Percentiles rank a stretch among this genome's conserved stretches.
phyloP scores from a whole-genome alignment of 1,140 invertebrate species.

The Cephus cinctus region DNA sequence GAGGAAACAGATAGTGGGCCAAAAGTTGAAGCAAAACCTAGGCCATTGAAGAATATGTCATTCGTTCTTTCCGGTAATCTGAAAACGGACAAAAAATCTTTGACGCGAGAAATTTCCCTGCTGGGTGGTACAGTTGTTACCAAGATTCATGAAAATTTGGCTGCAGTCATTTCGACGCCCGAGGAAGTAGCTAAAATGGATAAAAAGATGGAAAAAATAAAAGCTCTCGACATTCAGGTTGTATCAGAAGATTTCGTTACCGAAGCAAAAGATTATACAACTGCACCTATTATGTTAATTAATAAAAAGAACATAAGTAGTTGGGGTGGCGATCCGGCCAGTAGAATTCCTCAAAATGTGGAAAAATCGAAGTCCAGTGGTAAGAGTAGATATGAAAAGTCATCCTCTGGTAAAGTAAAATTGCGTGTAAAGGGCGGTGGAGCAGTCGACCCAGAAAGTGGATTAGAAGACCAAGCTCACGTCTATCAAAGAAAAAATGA shows the following conservation, averaged over 20 bases:
- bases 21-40: slow-evolving; percentile 59
- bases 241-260: slow-evolving; percentile 78
- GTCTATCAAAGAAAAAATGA: slow-evolving; percentile 66
- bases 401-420: slow-evolving; percentile 66
- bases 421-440: slow-evolving; percentile 83
- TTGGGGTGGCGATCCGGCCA: slow-evolving; percentile 76
- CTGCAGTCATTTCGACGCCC: slow-evolving; percentile 75
- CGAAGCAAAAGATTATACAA: slow-evolving; percentile 59
- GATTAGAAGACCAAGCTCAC: slow-evolving; percentile 76
- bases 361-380: slow-evolving; percentile 61
- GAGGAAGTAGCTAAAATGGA: slow-evolving; percentile 70
- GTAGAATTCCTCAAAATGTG: slow-evolving; percentile 60
- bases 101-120: slow-evolving; percentile 69
- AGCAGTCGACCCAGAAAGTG: slow-evolving; percentile 88
- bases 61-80: slow-evolving; percentile 74
- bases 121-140: slow-evolving; percentile 74
- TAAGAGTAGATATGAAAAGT: slow-evolving; percentile 68
- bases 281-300: slow-evolving; percentile 64
- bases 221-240: slow-evolving; percentile 74
- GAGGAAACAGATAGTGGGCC: slow-evolving; percentile 58
- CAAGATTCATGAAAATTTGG: slow-evolving; percentile 66
- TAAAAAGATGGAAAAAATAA: slow-evolving; percentile 66
- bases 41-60: slow-evolving; percentile 76
- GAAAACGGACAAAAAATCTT: slow-evolving; percentile 59
- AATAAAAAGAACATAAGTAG: slow-evolving; percentile 72